Conservation (phyloP, 37 sponge, comb jelly and placozoan species). For the Beroe ovata region DNA sequence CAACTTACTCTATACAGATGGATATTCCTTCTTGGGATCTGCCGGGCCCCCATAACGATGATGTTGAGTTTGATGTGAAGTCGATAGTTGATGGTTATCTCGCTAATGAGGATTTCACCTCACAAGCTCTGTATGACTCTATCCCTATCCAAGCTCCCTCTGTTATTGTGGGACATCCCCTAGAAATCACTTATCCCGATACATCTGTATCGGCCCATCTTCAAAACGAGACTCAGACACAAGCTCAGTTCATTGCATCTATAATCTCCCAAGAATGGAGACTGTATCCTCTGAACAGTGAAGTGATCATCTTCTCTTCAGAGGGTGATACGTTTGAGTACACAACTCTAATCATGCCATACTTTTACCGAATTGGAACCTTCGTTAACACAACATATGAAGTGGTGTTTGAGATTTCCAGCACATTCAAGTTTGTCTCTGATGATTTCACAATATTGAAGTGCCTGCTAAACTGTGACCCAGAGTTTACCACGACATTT, state of each 20-base stretch:
- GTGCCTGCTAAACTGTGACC: constrained; percentile 22
- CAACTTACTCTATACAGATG: not conserved
- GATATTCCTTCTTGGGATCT: constrained; percentile 10
- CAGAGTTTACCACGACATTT: not conserved
- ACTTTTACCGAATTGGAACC: not conserved
- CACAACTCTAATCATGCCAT: not conserved
- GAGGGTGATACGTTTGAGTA: not conserved
- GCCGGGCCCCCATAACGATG: not conserved
- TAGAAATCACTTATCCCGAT: not conserved
- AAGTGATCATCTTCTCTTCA: not conserved
- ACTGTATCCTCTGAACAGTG: not conserved
- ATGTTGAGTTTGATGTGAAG: not conserved
- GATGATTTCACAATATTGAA: not conserved
- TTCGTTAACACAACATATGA: not conserved
- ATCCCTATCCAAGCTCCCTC: not conserved
- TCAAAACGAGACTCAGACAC: not conserved
- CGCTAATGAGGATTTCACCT: not conserved
- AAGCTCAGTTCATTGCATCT: not conserved
- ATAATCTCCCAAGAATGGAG: not conserved
- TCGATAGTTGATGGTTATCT: not conserved
- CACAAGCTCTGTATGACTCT: not conserved
- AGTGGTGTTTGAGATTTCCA: not conserved
- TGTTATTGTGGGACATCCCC: not conserved
- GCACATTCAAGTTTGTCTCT: not conserved
- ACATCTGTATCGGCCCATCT: not conserved